Evolutionary conservation across 2,797 vertebrate genomes (phyloP), one percentile per base, ranked within the genome.

Genomic region (Sebastes taczanowskii): DNA sequence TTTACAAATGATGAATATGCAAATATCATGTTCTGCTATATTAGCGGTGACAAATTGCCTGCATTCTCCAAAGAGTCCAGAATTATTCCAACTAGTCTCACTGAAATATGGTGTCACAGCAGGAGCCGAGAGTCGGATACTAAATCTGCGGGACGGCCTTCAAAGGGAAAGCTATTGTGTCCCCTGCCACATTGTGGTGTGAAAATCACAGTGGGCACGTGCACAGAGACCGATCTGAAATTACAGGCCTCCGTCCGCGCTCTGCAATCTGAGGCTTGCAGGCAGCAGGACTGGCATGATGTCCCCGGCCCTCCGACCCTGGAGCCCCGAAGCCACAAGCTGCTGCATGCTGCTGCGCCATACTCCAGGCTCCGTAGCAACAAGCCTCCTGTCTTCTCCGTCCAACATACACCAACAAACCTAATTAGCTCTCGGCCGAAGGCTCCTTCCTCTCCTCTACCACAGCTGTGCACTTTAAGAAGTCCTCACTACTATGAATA

Each of bases 221-320:
- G 83, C 88, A 86, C 84, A 90, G 75, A 90, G 78, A 27, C 53
- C 63, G 34, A 82, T 89, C 75, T 87, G 32, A 93, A 92, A 93
- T 85, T n/a, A 91, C 84, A 93, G 86, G 86, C 88, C 87, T 91
- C 42, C 55, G 11, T 91, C 77, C 84, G 74, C 42, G 2, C 84
- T 78, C 46, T 80, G 79, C 90, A 93, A 93, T 94, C 93, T 88
- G 79, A 85, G 83, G 74, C 88, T 88, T 60, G 75, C 94, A 94
- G 94, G 91, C 91, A 78, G 88, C 83, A 78, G 76, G 85, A 88
- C 88, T 93, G 93, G 92, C 92, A 73, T 5, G 56, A 61, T 29
- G 84, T 88, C 87, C 82, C 78, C 79, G 2, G 63, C 42, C 70
- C 82, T 86, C 74, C 25, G 25, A 83, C 82, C 86, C 79, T 11